Evolutionary conservation across 2,888 invertebrate species (phyloP), one percentile per base, ranked within the genome.

Genomic region (Lepidochitona cinerea): DNA sequence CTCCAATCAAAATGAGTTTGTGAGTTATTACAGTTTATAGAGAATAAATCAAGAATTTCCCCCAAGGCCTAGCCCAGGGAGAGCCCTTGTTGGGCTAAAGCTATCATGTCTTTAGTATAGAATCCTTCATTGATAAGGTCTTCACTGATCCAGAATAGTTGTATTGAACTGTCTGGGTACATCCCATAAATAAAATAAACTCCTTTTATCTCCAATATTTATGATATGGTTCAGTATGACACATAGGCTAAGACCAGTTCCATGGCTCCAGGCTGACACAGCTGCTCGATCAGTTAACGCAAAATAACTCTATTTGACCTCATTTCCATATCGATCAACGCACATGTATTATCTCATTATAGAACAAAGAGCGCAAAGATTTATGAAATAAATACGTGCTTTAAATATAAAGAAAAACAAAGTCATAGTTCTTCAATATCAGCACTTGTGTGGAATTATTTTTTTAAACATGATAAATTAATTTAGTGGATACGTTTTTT

Each of bases 161-260:
- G 23, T 29, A 59, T 59, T 26, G 26, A 59, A 59, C 59, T 59
- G 59, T 29, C 59, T 18, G 14, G 23, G 29, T 23, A 12, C 12
- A 14, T 29, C 29, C 59, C 59, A 59, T 59, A 59, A 59, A 59
- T 59, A 59, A 59, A 29, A 14, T 59, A 23, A 12, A 14, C 32
- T 14, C 59, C 59, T 59, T 59, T 59, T 59, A 59, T 59, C 59
- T 59, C 59, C 59, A 14, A 59, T 14, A 59, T 7, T 59, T 59
- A 59, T 59, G 59, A 59, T 59, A 29, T 59, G 4, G 9, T 23
- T 14, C 29, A 29, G 29, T 26, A 49, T 49, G n/a, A 29, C 59
- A 4, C 3, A 59, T 14, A 29, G 7, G 29, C 59, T 14, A 29
- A 59, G 26, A 29, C 29, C 1, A 29, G 29, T 29, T 59, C 23